Evolutionary conservation across 2,888 invertebrate genomes (phyloP), one percentile per base, ranked within the genome.

Genomic region (Lathronympha strigana): DNA sequence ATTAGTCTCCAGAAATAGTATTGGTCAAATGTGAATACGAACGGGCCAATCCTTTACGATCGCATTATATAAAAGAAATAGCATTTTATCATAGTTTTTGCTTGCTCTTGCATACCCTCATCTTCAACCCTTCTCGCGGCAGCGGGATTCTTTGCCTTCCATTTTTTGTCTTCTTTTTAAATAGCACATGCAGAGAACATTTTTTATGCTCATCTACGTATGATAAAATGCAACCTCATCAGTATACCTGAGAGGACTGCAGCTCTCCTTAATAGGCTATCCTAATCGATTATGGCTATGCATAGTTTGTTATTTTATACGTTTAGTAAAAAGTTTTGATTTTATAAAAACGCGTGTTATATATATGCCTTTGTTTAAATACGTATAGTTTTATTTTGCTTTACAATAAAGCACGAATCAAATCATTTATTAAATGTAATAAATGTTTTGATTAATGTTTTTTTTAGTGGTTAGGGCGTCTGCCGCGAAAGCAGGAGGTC

Each of bases 151-250:
- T 89, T 88, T 86, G 86, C 87, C 86, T 81, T 82, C 83, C 75
- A 81, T 86, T 90, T 91, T 91, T 89, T 89, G 84, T 84, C 76
- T 81, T 75, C 86, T 86, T 91, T 88, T 88, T 88, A 91, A 92
- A 92, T 92, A 90, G 92, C 92, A 90, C 90, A 91, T 91, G 90
- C 86, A 90, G 86, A 85, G 86, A 87, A 77, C 74, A 67, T 82
- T 84, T 89, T 90, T 89, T 88, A 82, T 73, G 70, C 69, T 70
- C 74, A 75, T 76, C 78, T 71, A 81, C 79, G 80, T 81, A 79
- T 79, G 81, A 82, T 87, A 90, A 90, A 90, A 90, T 77, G 90
- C 91, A 89, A 84, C 87, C 88, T 92, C 92, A 90, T 87, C 86
- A 83, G 79, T 71, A 82, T 91, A 91, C 90, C 91, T 91, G 90